Evolutionary conservation across 2,888 invertebrate genomes (phyloP).

Genomic region (Eilema griseolum): DNA sequence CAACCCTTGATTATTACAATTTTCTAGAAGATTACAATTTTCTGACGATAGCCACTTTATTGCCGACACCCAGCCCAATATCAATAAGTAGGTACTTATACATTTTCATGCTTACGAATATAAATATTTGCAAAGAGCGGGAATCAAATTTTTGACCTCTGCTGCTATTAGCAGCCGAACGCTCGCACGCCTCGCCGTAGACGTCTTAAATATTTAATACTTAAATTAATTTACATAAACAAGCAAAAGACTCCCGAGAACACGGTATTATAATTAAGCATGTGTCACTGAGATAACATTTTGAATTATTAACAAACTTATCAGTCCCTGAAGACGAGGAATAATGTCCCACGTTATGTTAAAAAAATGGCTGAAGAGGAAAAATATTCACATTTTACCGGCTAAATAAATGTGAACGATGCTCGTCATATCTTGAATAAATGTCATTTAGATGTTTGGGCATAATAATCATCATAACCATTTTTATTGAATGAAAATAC

Average conservation of each 20-base stretch:
- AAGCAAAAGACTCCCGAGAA: not conserved
- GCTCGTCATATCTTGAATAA: slow-evolving; percentile 29
- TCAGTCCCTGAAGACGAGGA: slow-evolving; percentile 30
- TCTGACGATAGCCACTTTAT: no score
- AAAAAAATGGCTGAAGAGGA: slow-evolving; percentile 24
- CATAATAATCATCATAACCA: slow-evolving; percentile 18
- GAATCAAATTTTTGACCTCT: no score
- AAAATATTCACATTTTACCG: slow-evolving; percentile 31
- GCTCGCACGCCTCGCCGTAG: no score
- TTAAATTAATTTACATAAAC: not conserved
- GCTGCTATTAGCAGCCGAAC: no score
- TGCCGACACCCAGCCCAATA: no score
- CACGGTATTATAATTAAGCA: slow-evolving; percentile 24
- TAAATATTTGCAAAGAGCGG: no score
- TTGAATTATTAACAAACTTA: slow-evolving; percentile 35
- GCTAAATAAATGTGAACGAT: slow-evolving; percentile 35
- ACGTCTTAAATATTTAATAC: no score
- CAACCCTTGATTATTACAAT: not conserved
- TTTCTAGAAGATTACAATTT: not conserved
- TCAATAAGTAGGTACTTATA: no score
- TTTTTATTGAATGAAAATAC: not conserved
- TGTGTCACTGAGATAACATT: slow-evolving; percentile 15
- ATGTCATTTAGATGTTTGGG: slow-evolving; percentile 23
- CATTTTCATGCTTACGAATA: no score
- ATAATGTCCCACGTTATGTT: slow-evolving; percentile 19